Evolutionary conservation across 2,113 vertebrate species (phyloP).

Genomic region (Austrofundulus limnaeus): DNA sequence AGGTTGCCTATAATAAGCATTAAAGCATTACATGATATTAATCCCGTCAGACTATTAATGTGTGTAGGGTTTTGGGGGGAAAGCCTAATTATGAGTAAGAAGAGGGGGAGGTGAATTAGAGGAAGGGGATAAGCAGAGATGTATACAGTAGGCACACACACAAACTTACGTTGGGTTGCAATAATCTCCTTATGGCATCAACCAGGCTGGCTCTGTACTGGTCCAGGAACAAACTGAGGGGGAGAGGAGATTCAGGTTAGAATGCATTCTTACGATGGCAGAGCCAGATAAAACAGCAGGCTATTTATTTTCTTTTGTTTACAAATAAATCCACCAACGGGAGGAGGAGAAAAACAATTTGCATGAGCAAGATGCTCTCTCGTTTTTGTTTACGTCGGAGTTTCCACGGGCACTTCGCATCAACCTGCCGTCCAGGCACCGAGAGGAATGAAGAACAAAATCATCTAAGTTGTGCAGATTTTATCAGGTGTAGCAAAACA

Average conservation of each 20-base stretch:
- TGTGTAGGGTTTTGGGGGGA: constrained; percentile 85
- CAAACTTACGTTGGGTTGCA: constrained; percentile 92
- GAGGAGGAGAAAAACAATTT: constrained; percentile 70
- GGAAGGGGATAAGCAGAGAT: constrained; percentile 45
- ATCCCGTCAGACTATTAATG: constrained; percentile 95
- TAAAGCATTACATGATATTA: constrained; percentile 99
- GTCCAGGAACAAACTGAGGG: constrained; percentile 94
- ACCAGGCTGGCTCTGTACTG: constrained; percentile 96
- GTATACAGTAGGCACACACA: constrained; percentile 52
- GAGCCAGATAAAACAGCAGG: constrained; percentile 76
- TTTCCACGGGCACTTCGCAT: constrained; percentile 43
- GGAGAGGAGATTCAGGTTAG: constrained; percentile 67
- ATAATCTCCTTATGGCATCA: constrained; percentile 98
- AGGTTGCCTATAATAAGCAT: constrained; percentile 98
- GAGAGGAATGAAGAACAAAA: constrained; percentile 51
- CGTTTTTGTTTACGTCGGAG: constrained; percentile 35
- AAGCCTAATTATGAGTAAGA: constrained; percentile 93
- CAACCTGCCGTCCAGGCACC: constrained; percentile 24
- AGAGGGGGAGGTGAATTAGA: constrained; percentile 77
- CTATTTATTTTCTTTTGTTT: constrained; percentile 82
- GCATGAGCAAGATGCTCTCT: constrained; percentile 64
- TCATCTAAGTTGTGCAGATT: constrained; percentile 44
- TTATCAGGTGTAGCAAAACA: constrained; percentile 27
- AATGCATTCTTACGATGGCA: constrained; percentile 73
- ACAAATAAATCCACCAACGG: constrained; percentile 70